These are phyloP conservation scores for Hypena proboscidalis DNA, from an alignment of 2,888 invertebrate genomes.

Conservation along the genomic window DNA sequence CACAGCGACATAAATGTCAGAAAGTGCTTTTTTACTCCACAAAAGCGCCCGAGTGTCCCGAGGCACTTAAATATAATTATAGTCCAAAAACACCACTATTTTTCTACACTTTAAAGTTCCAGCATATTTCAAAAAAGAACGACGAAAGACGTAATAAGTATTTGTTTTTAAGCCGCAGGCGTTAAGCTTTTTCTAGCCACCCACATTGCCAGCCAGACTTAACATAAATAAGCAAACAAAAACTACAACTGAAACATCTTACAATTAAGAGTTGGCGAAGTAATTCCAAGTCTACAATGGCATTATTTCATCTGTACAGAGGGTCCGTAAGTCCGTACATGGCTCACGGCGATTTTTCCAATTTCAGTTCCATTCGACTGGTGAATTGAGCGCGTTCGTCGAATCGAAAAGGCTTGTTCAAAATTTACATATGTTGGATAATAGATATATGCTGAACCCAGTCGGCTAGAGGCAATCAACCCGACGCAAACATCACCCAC, in stretches of 20 bases:
- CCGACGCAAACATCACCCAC: slow-evolving; percentile 62
- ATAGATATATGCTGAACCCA: slow-evolving; percentile 57
- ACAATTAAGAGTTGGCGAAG: neutral
- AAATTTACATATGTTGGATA: slow-evolving; percentile 78
- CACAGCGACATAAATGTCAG: neutral
- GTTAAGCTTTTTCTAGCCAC: slow-evolving; percentile 1
- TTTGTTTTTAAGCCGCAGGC: slow-evolving; percentile 4
- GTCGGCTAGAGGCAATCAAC: slow-evolving; percentile 72
- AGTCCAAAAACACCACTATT: neutral
- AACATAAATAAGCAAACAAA: neutral
- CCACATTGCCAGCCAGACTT: slow-evolving; percentile 1
- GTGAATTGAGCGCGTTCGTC: slow-evolving; percentile 75
- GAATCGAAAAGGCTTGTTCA: slow-evolving; percentile 79
- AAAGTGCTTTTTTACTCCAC: neutral
- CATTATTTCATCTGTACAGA: slow-evolving; percentile 40
- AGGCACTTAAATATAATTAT: slow-evolving; percentile 1
- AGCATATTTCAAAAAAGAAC: neutral
- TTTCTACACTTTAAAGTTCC: neutral
- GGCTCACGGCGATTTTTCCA: slow-evolving; percentile 70
- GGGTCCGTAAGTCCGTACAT: slow-evolving; percentile 50
- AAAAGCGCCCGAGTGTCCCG: slow-evolving; percentile 1
- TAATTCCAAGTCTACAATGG: slow-evolving; percentile 9
- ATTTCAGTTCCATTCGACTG: slow-evolving; percentile 71
- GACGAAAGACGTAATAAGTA: neutral
- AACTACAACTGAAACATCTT: neutral